These are phyloP conservation scores for zebrafish (Danio rerio) DNA, from an alignment of 2,113 vertebrate genomes.

Conservation along the genomic window DNA sequence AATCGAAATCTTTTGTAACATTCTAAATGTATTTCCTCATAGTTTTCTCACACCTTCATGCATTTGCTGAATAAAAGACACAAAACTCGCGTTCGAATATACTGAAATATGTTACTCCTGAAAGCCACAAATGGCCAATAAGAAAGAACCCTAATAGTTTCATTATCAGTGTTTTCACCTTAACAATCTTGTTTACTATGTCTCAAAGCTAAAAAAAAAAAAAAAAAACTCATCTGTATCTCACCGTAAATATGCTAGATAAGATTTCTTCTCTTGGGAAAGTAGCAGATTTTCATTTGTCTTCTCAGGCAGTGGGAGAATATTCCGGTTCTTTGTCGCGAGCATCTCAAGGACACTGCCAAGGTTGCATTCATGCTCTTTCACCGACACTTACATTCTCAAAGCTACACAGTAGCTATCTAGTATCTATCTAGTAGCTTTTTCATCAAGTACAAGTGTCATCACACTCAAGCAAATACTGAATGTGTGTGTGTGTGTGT, in stretches of 20 bases:
- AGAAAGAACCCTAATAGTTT: not conserved
- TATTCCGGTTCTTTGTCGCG: slow-evolving; percentile 6
- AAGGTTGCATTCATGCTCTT: slow-evolving; percentile 18
- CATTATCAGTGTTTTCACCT: not conserved
- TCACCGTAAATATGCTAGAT: not conserved
- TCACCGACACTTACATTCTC: slow-evolving; percentile 18
- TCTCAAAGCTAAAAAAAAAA: slow-evolving; percentile 12
- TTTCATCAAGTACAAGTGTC: slow-evolving; percentile 8
- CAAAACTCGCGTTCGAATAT: not conserved
- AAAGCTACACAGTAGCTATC: not conserved
- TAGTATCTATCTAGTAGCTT: slow-evolving; percentile 18
- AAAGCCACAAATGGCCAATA: not conserved
- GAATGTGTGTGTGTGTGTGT: not conserved
- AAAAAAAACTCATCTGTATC: not conserved
- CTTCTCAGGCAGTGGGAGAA: slow-evolving; percentile 15
- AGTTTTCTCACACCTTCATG: too few species aligned
- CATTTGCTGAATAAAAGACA: not conserved
- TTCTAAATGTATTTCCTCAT: not conserved
- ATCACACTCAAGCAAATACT: slow-evolving; percentile 15
- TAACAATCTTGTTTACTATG: not conserved
- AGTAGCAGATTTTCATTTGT: slow-evolving; percentile 8
- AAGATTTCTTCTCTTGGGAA: slow-evolving; percentile 1
- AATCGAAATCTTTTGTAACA: not conserved
- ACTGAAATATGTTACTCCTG: not conserved
- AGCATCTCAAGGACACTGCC: slow-evolving; percentile 21